Evolutionary conservation across 2,797 vertebrate genomes (phyloP), one percentile per base, ranked within the genome.

Genomic region (Acipenser oxyrinchus): DNA sequence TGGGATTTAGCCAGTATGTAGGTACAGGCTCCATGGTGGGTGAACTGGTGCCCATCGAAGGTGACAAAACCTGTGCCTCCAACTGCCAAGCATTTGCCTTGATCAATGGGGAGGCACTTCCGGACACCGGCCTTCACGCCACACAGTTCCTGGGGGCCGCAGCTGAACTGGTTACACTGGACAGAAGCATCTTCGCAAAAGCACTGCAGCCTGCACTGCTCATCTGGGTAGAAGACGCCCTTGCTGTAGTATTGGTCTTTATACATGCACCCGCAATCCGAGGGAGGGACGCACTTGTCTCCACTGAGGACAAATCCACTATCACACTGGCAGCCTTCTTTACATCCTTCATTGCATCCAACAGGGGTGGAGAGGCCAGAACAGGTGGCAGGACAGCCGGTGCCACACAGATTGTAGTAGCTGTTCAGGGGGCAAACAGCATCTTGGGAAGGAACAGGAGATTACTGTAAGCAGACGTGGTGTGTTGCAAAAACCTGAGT

Each of bases 261-360:
- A 0, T 85, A 49, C n/a, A 81, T 65, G 68, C 84, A 91, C 69
- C 87, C 86, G 0, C 87, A 88, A 13, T 82, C 76, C 11, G 79
- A 78, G 65, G 84, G 9, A 0, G 76, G 66, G 12, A 87, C 81
- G 37, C 86, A 89, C 12, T 64, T 66, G 8, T 78, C 75, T 1
- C 87, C 83, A 0, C 84, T 84, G 51, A 82, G 79, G 68, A 86
- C 63, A 0, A 79, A 89, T 65, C 86, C 86, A 0, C 64, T 51
- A 8, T 85, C 71, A 2, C 88, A 88, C 69, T 83, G 75, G 61
- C 87, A 90, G 60, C 88, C 88, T 60, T 90, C 88, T 7, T 81
- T 83, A 67, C 86, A 88, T 53, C 64, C 51, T 0, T 76, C 50
- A 15, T 73, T 73, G 2, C 88, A 89, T 53, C 79, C 76, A 13